Evolutionary conservation across 2,888 invertebrate species (phyloP).

Genomic region (Apoderus coryli): DNA sequence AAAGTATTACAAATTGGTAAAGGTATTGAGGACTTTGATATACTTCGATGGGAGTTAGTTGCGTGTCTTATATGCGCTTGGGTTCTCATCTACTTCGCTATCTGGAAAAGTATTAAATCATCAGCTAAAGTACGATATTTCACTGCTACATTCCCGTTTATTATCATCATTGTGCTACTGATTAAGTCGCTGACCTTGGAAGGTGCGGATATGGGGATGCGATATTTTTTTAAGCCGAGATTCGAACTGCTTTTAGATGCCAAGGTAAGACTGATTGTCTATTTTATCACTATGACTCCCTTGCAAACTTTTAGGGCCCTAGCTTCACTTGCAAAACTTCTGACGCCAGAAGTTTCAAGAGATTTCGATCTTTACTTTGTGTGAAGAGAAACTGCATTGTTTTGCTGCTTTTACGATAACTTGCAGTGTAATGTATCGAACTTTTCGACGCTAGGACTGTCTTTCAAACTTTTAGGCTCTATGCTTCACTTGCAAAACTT

Average conservation of each 20-base stretch:
- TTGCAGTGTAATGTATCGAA: no score
- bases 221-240: slow-evolving; percentile 76
- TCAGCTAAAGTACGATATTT: slow-evolving; percentile 84
- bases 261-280: slow-evolving; percentile 41
- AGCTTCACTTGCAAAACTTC: no score
- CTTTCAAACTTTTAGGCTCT: no score
- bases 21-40: slow-evolving; percentile 71
- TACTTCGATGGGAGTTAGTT: slow-evolving; percentile 76
- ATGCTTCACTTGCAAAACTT: no score
- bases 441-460: no score
- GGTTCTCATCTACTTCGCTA: slow-evolving; percentile 88
- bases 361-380: no score
- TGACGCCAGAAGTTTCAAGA: no score
- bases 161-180: slow-evolving; percentile 74
- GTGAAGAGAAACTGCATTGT: no score
- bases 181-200: slow-evolving; percentile 80
- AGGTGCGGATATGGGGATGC: slow-evolving; percentile 71
- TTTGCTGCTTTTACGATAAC: no score
- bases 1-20: slow-evolving; percentile 73
- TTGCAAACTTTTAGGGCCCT: neutral
- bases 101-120: slow-evolving; percentile 94
- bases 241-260: slow-evolving; percentile 72
- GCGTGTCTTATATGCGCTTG: slow-evolving; percentile 83
- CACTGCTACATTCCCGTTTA: slow-evolving; percentile 83
- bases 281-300: neutral